Conservation (phyloP, 2,113 vertebrate species). For the Nannospalax galili region DNA sequence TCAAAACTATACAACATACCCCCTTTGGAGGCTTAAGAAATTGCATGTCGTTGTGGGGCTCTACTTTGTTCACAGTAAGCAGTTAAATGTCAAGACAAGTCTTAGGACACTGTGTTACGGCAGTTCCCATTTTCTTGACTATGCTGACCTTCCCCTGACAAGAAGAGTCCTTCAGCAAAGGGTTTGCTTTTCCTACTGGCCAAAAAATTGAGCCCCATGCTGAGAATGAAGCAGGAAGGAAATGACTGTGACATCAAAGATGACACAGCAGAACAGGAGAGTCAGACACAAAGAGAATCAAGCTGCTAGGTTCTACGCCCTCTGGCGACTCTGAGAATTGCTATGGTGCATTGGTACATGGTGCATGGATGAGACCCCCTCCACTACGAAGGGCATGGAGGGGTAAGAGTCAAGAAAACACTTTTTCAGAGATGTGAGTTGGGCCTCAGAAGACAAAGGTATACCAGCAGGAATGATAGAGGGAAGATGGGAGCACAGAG, state of each 20-base stretch:
- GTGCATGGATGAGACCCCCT: not conserved
- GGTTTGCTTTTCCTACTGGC: not conserved
- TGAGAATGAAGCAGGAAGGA: not conserved
- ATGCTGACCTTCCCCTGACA: not conserved
- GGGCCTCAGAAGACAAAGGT: not conserved
- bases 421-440: not conserved
- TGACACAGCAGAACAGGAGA: not conserved
- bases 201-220: not conserved
- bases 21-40: not conserved
- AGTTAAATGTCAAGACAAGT: conserved; percentile 26
- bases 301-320: not conserved
- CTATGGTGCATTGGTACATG: not conserved
- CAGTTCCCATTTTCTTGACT: conserved; percentile 8
- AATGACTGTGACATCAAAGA: conserved; percentile 7
- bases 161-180: conserved; percentile 21
- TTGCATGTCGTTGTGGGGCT: not conserved
- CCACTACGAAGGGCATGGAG: not conserved
- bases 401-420: not conserved
- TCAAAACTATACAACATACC: conserved; percentile 43
- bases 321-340: not conserved
- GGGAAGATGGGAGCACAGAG: no score
- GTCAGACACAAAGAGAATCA: not conserved
- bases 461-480: not conserved
- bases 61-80: conserved; percentile 20
- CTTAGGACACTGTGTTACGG: not conserved